These are phyloP conservation scores for Lethrus apterus DNA, from an alignment of 1,140 invertebrate species.

Conservation along the genomic window DNA sequence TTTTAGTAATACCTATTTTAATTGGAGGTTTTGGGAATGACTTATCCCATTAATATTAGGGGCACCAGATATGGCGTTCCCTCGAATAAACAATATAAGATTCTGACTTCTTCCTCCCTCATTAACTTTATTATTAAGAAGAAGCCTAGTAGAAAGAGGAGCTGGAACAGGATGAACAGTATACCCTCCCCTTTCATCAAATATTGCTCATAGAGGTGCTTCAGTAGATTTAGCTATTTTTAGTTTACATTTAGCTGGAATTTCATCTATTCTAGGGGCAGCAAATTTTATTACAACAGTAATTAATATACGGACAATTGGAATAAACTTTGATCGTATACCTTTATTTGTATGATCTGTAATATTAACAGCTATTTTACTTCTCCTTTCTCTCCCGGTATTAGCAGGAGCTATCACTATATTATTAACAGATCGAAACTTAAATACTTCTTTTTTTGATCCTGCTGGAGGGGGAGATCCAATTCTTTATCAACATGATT, in stretches of 20 bases:
- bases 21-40: constrained; percentile 76
- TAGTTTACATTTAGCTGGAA: constrained; percentile 56
- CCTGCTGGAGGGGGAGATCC: constrained; percentile 59
- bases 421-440: constrained; percentile 60
- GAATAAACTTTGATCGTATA: constrained; percentile 46
- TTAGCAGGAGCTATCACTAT: constrained; percentile 68
- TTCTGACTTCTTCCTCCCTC: constrained; percentile 63
- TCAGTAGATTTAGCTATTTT: constrained; percentile 63
- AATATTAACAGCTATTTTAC: constrained; percentile 54
- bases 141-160: constrained; percentile 52
- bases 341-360: constrained; percentile 60
- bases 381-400: constrained; percentile 47
- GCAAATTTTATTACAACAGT: constrained; percentile 59
- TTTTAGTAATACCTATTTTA: constrained; percentile 69
- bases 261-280: constrained; percentile 59
- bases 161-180: constrained; percentile 60
- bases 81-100: constrained; percentile 71
- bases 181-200: constrained; percentile 57
- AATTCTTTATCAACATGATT: constrained; percentile 67
- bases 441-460: constrained; percentile 65
- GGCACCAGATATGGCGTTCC: constrained; percentile 66
- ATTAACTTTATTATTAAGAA: constrained; percentile 50
- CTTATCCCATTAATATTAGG: constrained; percentile 64
- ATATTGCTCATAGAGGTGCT: constrained; percentile 48
- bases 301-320: constrained; percentile 48